These are phyloP conservation scores for Cyanistes caeruleus DNA, from an alignment of 2,113 vertebrate species.

Conservation along the genomic window DNA sequence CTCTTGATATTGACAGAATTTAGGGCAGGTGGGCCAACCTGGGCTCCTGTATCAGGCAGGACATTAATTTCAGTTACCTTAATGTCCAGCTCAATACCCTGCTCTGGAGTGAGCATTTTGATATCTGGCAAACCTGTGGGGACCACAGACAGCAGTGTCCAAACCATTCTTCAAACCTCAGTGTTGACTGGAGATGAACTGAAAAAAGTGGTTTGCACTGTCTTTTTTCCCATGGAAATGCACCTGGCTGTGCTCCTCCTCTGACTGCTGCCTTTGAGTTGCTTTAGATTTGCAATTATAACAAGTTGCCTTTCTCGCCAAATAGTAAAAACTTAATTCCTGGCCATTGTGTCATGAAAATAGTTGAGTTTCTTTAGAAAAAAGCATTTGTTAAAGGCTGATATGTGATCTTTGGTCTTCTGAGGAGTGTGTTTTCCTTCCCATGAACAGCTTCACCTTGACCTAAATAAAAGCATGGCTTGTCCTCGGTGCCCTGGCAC, in stretches of 20 bases:
- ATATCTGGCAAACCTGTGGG: neutral
- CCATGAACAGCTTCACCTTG: neutral
- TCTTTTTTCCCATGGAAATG: neutral
- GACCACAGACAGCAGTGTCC: neutral
- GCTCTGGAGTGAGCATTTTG: neutral
- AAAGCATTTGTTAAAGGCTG: neutral
- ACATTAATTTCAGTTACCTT: neutral
- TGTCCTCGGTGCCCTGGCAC: neutral
- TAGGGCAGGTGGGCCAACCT: neutral
- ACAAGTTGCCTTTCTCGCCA: neutral
- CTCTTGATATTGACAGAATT: neutral
- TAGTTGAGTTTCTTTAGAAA: neutral
- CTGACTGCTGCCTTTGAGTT: neutral
- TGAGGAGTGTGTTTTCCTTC: neutral
- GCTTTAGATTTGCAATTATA: neutral
- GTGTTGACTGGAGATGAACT: neutral
- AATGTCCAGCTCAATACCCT: neutral
- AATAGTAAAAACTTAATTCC: neutral
- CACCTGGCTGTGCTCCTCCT: neutral
- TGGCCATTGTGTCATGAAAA: neutral
- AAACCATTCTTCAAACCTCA: neutral
- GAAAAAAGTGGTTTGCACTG: neutral
- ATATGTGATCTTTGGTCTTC: neutral
- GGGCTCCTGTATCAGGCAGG: neutral
- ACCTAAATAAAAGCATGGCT: neutral